Percentiles rank a stretch among this genome's conserved stretches.
Conservation (phyloP, 2,797 vertebrate species). For the Poecilia picta region DNA sequence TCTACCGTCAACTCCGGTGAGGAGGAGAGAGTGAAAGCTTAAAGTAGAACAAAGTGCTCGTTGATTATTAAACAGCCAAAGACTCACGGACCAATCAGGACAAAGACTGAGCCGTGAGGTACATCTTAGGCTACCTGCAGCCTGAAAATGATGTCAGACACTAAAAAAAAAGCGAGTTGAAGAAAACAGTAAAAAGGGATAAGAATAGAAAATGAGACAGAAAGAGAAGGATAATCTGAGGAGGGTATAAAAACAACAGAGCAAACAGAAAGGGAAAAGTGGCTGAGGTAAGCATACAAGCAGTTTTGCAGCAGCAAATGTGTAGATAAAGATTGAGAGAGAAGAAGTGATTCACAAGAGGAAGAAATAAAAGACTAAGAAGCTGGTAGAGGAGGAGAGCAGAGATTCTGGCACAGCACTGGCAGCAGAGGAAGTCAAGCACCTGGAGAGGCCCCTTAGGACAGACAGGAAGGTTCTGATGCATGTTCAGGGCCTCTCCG, state of each 20-base stretch:
- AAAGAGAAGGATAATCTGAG: neutral
- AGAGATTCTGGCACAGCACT: constrained; percentile 13
- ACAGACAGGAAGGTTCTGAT: constrained; percentile 21
- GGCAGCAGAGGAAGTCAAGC: constrained; percentile 47
- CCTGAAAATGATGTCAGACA: constrained; percentile 48
- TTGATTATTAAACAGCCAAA: constrained; percentile 63
- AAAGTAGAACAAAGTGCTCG: constrained; percentile 41
- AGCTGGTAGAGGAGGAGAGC: constrained; percentile 7
- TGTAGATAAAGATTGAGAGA: constrained; percentile 29
- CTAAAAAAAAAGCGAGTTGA: constrained; percentile 29
- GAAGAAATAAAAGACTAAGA: constrained; percentile 12
- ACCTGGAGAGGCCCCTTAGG: constrained; percentile 57
- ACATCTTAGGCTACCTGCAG: constrained; percentile 26
- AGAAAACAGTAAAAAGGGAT: neutral
- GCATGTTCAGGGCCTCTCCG: constrained; percentile 5
- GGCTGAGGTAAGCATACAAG: constrained; percentile 25
- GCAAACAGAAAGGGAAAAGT: neutral
- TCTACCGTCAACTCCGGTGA: constrained; percentile 53
- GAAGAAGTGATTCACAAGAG: constrained; percentile 10
- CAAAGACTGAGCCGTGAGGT: constrained; percentile 19
- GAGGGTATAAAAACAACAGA: neutral
- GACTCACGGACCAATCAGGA: constrained; percentile 21
- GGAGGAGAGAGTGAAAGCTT: constrained; percentile 23
- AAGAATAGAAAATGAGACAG: constrained; percentile 13
- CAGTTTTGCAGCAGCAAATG: constrained; percentile 14